Evolutionary conservation across 2,113 vertebrate genomes (phyloP), one percentile per base, ranked within the genome.

Genomic region (Todiramphus chloris): DNA sequence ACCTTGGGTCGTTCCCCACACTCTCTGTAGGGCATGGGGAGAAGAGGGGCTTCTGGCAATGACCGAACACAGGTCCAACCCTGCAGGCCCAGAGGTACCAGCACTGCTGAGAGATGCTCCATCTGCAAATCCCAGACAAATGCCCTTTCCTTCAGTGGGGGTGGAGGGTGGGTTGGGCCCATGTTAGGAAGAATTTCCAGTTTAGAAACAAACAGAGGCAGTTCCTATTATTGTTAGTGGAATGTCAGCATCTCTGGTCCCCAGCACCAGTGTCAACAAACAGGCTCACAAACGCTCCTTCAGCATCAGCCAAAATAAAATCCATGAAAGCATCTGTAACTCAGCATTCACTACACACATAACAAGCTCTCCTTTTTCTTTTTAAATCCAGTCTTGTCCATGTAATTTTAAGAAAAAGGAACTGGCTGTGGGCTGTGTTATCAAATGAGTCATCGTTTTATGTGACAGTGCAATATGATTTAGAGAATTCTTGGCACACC

Each of bases 281-380:
- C 90, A 79, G 55, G 88, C 87, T 43, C 87, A 92, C 96, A 97
- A 97, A 97, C 93, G 94, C 88, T 95, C 91, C 95, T 77, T 93
- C 96, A 97, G 73, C 95, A 97, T 87, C 89, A 96, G 95, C 96
- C 94, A 93, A 94, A 97, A 93, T 89, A 95, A 96, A 91, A 90
- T 84, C 94, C 96, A 96, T 96, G 79, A 94, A 97, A 94, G 91
- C 93, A 62, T 92, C 93, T 94, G 75, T 94, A 92, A 87, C 84
- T 96, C 96, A 97, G 96, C 92, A 92, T 94, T 87, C 97, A 53
- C 84, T 62, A 90, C 35, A 89, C 90, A 93, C 39, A 72, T 95
- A 96, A 96, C 95, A 96, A 82, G 85, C n/a, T 94, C 94, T 84
- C 86, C 81, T 93, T 88, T 93, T 96, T 94, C 94, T 95, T 95